Evolutionary conservation across 2,797 vertebrate genomes (phyloP), one percentile per base, ranked within the genome.

Genomic region (Molossus molossus): DNA sequence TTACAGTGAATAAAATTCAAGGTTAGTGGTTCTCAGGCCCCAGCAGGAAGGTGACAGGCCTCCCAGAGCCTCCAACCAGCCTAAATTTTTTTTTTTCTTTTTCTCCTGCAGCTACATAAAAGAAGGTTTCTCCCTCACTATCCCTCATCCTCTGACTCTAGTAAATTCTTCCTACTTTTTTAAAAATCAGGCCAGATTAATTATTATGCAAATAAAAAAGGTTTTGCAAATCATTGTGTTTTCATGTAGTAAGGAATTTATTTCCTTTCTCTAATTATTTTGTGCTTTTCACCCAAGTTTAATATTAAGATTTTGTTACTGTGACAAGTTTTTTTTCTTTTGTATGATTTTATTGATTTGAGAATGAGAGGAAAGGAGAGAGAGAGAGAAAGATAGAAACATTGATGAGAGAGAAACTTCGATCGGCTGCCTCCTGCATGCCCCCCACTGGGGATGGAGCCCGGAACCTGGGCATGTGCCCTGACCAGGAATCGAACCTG

Each of bases 121-220:
- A 69, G 25, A 83, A 76, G 11, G 8, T 58, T 83, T 90, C 27
- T 55, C 12, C 57, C 9, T 94, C 48, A 29, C 21, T 73, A 14
- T 60, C 50, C 50, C 64, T 48, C 23, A 27, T 37, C 27, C 88
- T 73, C 76, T 76, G 50, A 60, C 14, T 76, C 50, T 65, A 67
- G 5, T 40, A 92, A 18, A 6, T 85, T 93, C 58, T 53, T 40
- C 53, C 50, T 40, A 37, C 57, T 60, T 72, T 84, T 85, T 87
- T 57, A 33, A 33, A 33, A 33, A 48, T 65, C 12, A 89, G 14
- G 23, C 13, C 55, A 96, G 55, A 14, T 75, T 75, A 77, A 65
- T 92, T 93, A 67, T 25, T 91, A 93, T 90, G 62, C 50, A 95
- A 85, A 60, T 73, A 76, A 67, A 82, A 12, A 12, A 84, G 21